These are phyloP conservation scores for Rhinella marina DNA, from an alignment of 2,797 vertebrate species.

Conservation along the genomic window DNA sequence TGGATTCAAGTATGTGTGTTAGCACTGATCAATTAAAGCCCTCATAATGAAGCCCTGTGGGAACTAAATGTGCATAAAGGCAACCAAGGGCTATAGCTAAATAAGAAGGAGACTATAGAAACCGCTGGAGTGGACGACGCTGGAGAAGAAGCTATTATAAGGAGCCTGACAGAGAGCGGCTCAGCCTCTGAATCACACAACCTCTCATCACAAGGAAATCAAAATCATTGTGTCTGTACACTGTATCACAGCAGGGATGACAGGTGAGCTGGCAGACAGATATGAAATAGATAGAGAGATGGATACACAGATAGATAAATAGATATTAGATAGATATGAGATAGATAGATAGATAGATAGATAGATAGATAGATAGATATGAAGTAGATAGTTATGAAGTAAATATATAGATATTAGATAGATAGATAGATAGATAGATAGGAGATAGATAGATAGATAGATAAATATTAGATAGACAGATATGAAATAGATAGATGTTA, in stretches of 20 bases:
- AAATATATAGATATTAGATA: too few relatives aligned
- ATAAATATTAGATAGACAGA: too few relatives aligned
- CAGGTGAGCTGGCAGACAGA: not conserved
- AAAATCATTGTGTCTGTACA: not conserved
- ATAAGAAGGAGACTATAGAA: conserved; percentile 56
- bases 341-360: conserved; percentile 7
- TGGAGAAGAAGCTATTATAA: conserved; percentile 37
- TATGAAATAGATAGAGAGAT: not conserved
- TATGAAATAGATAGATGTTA: too few relatives aligned
- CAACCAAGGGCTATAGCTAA: conserved; percentile 60
- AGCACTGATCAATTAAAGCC: conserved; percentile 68
- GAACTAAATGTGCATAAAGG: conserved; percentile 72
- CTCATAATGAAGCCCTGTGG: conserved; percentile 72
- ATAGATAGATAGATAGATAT: not conserved
- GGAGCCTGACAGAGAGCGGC: conserved; percentile 9
- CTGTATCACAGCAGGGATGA: not conserved
- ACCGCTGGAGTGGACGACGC: conserved; percentile 47
- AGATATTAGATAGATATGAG: not conserved
- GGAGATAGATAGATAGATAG: too few relatives aligned
- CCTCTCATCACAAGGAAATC: not conserved
- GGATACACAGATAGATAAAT: not conserved
- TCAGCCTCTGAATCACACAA: not conserved
- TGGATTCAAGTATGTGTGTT: conserved; percentile 71
- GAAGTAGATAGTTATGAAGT: not conserved
- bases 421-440: too few relatives aligned